Base-by-base conservation (phyloP, 2,797 vertebrate species). In the Pyrocephalus nanus region DNA sequence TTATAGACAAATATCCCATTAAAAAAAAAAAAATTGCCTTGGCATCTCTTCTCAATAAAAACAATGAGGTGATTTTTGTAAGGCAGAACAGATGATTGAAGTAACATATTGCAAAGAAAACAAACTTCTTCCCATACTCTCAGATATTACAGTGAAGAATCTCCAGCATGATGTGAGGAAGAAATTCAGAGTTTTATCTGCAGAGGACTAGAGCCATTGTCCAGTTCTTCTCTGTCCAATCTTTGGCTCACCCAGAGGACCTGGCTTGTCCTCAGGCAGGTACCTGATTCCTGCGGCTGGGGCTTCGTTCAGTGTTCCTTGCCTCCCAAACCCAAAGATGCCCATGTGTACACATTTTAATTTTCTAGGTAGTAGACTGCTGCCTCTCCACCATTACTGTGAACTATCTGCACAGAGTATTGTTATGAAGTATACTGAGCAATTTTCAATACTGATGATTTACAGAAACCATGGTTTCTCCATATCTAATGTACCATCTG, bases 221-320 rank as follows among this genome's bases (percentile, higher is more conserved):
- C 16, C 27, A 76, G 8, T 9, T 66, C 26, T 66, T 19, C 6
- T 13, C 9, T 42, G 27, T 25, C 21, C 3, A 3, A 8, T 27
- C 47, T 29, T 34, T 15, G 27, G 7, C 4, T 7, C 21, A 34
- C 30, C 10, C 2, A 6, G 2, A 3, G 26, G 15, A 40, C 12
- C 32, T 65, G 18, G 5, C 5, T 47, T 0, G 0, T 84, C 34
- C 8, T 4, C 7, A 12, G 54, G 26, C 6, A 67, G 5, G 2
- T 57, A 11, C 8, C 11, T 1, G 0, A 25, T 73, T 62, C 38
- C 21, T 3, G 2, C 6, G 23, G 3, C 16, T 34, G 30, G 5
- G 21, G 9, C 11, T 86, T 27, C 2, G 11, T 12, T 27, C 1
- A 0, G 13, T 43, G 22, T 2, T 2, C 8, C 42, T 6, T 42